Conservation (phyloP, 2,113 vertebrate species). For the Myotis davidii region DNA sequence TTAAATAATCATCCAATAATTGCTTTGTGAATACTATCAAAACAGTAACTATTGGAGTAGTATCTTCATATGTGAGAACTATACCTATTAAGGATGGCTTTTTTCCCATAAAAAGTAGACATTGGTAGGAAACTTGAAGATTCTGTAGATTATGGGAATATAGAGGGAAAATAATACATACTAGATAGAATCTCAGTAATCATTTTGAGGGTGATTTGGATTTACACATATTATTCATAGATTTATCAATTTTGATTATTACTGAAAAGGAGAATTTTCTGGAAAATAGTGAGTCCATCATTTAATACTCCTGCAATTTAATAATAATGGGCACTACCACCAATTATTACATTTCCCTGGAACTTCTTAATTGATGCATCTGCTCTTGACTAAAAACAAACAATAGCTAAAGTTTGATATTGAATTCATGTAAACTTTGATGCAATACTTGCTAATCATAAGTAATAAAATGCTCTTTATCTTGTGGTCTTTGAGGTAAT, state of each 20-base stretch:
- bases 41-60: neutral
- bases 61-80: neutral
- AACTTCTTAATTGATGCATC: neutral
- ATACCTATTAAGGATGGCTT: neutral
- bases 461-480: neutral
- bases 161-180: neutral
- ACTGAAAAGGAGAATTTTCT: conserved; percentile 21
- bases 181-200: neutral
- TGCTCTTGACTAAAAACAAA: conserved; percentile 8
- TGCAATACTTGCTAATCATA: neutral
- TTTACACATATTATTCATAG: neutral
- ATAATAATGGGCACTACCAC: neutral
- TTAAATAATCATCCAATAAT: neutral
- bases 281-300: neutral
- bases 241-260: conserved; percentile 14
- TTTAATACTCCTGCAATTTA: neutral
- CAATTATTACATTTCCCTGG: neutral
- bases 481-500: conserved; percentile 5
- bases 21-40: neutral
- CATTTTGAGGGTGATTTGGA: neutral
- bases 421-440: neutral
- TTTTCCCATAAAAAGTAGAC: neutral
- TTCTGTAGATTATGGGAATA: neutral
- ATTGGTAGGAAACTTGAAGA: neutral
- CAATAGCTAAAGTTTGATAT: neutral